phyloP scores from a whole-genome alignment of 2,888 invertebrate species.

The Drosophila quinaria region DNA sequence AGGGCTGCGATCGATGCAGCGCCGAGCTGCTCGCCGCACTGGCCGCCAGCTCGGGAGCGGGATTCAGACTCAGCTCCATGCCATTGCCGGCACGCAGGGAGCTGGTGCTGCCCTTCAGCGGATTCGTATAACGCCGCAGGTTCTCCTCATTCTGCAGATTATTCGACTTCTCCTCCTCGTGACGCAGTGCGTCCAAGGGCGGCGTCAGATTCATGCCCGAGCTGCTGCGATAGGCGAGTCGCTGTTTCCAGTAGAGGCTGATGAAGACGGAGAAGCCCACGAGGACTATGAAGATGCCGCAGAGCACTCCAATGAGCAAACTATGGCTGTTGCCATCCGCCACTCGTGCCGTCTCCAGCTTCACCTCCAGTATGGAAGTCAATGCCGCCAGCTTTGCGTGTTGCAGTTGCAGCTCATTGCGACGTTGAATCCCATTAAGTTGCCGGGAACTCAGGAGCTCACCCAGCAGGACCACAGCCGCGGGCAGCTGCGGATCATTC shows the following conservation, averaged over 20 bases:
- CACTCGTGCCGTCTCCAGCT: constrained; percentile 90
- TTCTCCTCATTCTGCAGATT: constrained; percentile 97
- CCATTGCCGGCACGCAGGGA: constrained; percentile 87
- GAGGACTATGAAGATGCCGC: constrained; percentile 85
- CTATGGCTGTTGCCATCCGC: constrained; percentile 84
- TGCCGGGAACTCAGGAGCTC: constrained; percentile 88
- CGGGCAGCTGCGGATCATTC: constrained; percentile 86
- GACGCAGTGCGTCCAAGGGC: constrained; percentile 88
- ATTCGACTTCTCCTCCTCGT: constrained; percentile 95
- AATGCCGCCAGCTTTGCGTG: constrained; percentile 88
- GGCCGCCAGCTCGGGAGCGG: constrained; percentile 85
- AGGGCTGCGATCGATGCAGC: constrained; percentile 84
- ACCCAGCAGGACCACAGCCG: constrained; percentile 88
- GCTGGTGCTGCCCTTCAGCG: constrained; percentile 88
- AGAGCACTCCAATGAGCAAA: constrained; percentile 85
- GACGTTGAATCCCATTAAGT: constrained; percentile 78
- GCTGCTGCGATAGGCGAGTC: constrained; percentile 86
- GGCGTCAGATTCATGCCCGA: constrained; percentile 87
- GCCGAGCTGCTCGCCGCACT: constrained; percentile 85
- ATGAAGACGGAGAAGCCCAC: constrained; percentile 86
- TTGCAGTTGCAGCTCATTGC: constrained; percentile 86
- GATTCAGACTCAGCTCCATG: constrained; percentile 86
- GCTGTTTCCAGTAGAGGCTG: constrained; percentile 87
- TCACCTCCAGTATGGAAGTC: constrained; percentile 91
- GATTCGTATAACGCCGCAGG: constrained; percentile 92